Conservation (phyloP, 2,113 vertebrate genomes). For the Acanthisitta chloris region DNA sequence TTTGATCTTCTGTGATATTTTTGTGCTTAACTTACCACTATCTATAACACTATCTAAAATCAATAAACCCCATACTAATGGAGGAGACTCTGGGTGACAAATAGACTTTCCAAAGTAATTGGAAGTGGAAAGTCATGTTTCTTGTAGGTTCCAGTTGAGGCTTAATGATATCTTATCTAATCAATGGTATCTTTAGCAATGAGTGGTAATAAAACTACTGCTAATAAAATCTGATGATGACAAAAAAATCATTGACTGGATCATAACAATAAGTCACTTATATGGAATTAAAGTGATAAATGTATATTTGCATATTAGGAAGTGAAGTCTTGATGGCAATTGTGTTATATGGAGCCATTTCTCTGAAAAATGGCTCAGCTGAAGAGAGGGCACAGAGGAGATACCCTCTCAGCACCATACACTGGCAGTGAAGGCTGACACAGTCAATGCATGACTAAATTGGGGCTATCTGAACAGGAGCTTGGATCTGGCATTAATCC, state of each 20-base stretch:
- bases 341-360: neutral
- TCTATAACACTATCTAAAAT: neutral
- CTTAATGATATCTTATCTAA: neutral
- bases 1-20: neutral
- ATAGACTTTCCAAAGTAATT: neutral
- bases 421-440: neutral
- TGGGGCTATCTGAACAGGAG: neutral
- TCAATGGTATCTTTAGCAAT: neutral
- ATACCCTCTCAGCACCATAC: neutral
- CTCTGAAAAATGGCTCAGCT: neutral
- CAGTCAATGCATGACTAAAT: neutral
- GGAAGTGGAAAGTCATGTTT: neutral
- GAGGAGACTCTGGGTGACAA: neutral
- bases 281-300: neutral
- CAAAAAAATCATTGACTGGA: neutral
- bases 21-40: neutral
- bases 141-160: neutral
- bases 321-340: neutral
- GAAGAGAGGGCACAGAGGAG: neutral
- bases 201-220: neutral
- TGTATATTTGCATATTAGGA: neutral
- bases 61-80: neutral
- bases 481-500: neutral
- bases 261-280: neutral
- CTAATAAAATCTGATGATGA: neutral